Base-by-base conservation (phyloP, 2,113 vertebrate species). In the Hiodon alosoides region DNA sequence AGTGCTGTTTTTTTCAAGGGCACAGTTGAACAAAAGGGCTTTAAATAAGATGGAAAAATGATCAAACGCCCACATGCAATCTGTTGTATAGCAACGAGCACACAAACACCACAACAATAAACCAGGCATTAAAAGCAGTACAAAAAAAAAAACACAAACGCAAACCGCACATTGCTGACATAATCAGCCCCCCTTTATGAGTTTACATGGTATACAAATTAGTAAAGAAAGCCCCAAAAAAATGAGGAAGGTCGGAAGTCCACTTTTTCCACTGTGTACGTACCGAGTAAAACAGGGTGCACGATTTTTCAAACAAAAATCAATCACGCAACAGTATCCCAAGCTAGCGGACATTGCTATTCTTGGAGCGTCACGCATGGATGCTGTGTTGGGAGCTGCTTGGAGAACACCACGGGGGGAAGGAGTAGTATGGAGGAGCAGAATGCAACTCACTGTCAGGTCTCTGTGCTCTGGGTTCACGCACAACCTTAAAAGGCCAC, bases 401-500 rank as follows among this genome's bases (percentile, higher is more conserved):
- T 65, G 71, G 67, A 58, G 52, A 9, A 10, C 14, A 14, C 62
- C 46, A 31, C 31, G 31, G 61, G 54, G 51, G 65, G 74, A 77
- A 76, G 76, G 64, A 69, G 75, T 2, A 59, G 72, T 47, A 77
- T 59, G 59, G 78, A 50, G 64, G 80, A 16, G 16, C 61, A 72
- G 74, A 77, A 74, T 77, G 65, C 74, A 79, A 75, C 62, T 72
- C 75, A 65, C 69, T 81, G 72, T 82, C 84, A 81, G 17, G 69
- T 75, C 71, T 72, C 75, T 76, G 9, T 57, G 79, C 76, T 64
- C 71, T 67, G 74, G 71, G 81, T 78, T 83, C 81, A 80, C 84
- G 83, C 80, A 74, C 84, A 76, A 83, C 87, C 86, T 87, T 91
- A 89, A 88, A 89, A 83, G 88, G 87, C 83, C 85, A 75, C 68